These are phyloP conservation scores for Chironex yamaguchii DNA, from an alignment of 30 jellyfish, hydroid and myxozoan species.

Conservation along the genomic window DNA sequence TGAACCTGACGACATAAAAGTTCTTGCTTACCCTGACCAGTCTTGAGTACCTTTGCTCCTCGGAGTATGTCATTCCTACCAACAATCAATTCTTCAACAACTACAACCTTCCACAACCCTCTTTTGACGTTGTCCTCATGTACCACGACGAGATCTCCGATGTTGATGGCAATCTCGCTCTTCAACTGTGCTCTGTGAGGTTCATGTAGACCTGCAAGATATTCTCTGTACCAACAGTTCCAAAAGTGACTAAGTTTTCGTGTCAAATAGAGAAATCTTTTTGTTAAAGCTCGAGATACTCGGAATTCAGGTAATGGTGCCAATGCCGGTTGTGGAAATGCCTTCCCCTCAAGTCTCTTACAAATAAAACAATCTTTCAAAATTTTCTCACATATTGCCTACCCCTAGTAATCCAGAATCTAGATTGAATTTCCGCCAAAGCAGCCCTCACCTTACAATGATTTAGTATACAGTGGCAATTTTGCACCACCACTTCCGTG, in stretches of 20 bases:
- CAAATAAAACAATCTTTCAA: constrained; percentile 45
- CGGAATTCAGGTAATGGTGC: constrained; percentile 64
- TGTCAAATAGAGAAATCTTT: constrained; percentile 15
- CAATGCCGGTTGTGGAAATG: constrained; percentile 21
- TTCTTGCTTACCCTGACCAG: constrained; percentile 53
- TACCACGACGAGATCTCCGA: constrained; percentile 48
- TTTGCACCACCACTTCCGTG: constrained; percentile 10
- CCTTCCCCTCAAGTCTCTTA: constrained; percentile 20
- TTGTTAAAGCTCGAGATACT: constrained; percentile 42
- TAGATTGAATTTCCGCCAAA: constrained; percentile 57
- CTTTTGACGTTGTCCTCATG: constrained; percentile 38
- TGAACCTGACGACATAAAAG: constrained; percentile 43
- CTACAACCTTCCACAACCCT: constrained; percentile 31
- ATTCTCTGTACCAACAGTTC: constrained; percentile 42
- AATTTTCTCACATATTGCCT: constrained; percentile 57
- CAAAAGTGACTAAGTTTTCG: constrained; percentile 13
- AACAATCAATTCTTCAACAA: constrained; percentile 37
- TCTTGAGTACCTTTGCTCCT: constrained; percentile 47
- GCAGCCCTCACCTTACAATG: constrained; percentile 51
- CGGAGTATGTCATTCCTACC: constrained; percentile 39
- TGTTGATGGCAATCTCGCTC: neutral
- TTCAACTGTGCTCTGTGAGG: constrained; percentile 5
- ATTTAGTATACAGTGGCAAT: constrained; percentile 42
- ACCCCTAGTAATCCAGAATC: constrained; percentile 64
- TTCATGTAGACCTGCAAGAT: constrained; percentile 30